These are phyloP conservation scores for Ennomos fuscantarius DNA, from an alignment of 2,888 invertebrate species.

Conservation along the genomic window DNA sequence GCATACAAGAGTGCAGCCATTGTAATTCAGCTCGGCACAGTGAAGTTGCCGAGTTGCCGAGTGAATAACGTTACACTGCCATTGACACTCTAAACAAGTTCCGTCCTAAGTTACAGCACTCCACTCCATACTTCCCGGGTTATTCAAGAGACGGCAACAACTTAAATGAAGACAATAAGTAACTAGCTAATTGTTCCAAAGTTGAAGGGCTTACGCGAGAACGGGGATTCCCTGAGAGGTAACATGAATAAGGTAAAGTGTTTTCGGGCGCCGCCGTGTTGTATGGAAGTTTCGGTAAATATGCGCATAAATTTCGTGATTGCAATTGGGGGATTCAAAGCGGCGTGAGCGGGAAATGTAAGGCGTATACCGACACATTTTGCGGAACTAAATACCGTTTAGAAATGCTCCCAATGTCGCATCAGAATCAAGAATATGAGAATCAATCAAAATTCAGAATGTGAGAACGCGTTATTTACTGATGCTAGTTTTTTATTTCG, in stretches of 20 bases:
- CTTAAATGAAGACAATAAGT: slow-evolving; percentile 60
- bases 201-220: slow-evolving; percentile 46
- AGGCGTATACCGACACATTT: slow-evolving; percentile 15
- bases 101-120: slow-evolving; percentile 54
- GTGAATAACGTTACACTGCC: slow-evolving; percentile 58
- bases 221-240: slow-evolving; percentile 37
- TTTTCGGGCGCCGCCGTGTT: slow-evolving; percentile 23
- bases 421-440: too few species aligned
- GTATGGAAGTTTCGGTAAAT: slow-evolving; percentile 33
- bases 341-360: slow-evolving; percentile 23
- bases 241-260: slow-evolving; percentile 40
- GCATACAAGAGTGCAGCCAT: slow-evolving; percentile 51
- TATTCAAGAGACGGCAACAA: slow-evolving; percentile 52
- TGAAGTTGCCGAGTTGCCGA: slow-evolving; percentile 52
- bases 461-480: too few species aligned
- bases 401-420: slow-evolving; percentile 5
- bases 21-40: slow-evolving; percentile 53
- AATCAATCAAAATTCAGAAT: too few species aligned
- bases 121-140: slow-evolving; percentile 49
- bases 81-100: slow-evolving; percentile 66
- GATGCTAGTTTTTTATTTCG: too few species aligned
- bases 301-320: slow-evolving; percentile 31
- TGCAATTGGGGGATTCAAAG: slow-evolving; percentile 31
- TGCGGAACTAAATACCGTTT: slow-evolving; percentile 8
- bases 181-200: slow-evolving; percentile 56